Base-by-base conservation (phyloP, 2,888 invertebrate genomes). In the Sinhomidia bicolor region DNA sequence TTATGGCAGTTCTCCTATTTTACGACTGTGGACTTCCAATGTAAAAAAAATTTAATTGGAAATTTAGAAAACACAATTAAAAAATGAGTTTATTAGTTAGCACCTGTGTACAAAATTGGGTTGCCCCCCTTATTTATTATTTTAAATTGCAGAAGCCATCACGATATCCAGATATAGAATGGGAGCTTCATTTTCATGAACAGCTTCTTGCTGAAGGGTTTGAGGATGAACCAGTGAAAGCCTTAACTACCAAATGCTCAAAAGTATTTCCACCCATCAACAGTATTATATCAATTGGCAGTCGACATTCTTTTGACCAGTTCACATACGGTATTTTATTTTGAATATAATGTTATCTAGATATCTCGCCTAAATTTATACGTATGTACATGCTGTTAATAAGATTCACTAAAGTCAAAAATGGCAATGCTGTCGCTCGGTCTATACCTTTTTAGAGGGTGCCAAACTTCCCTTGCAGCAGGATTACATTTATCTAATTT, bases 111-210 rank as follows among this genome's bases (percentile, higher is more conserved):
- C n/a, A n/a, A n/a, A n/a, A n/a, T n/a, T n/a, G n/a, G n/a, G n/a
- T n/a, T n/a, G n/a, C n/a, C n/a, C n/a, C 10, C 12, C 47, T 2
- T 12, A 6, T 47, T 47, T 47, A 14, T 12, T 47, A 6, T 23
- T 26, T 62, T 62, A 26, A 17, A 17, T 10, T 51, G 20, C 29
- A 26, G 68, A 57, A 44, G 20, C 14, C 1, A 9, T 17, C 54
- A 20, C n/a, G 44, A 14, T 29, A 44, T 76, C 32, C 47, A 17
- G 71, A 68, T 54, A 68, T 89, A 9, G 51, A 78, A 9, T 86
- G 86, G 68, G 84, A 83, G 0, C 44, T 89, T 3, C 87, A 89
- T 32, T 89, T 76, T 17, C 89, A 89, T 17, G 47, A 78, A 0
- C 83, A 89, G 54, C 20, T 89, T 5, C n/a, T 89, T 17, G 26